Percentiles rank a stretch among this genome's conserved stretches.
Conservation (phyloP, 2,113 vertebrate species). For the Agapornis roseicollis region DNA sequence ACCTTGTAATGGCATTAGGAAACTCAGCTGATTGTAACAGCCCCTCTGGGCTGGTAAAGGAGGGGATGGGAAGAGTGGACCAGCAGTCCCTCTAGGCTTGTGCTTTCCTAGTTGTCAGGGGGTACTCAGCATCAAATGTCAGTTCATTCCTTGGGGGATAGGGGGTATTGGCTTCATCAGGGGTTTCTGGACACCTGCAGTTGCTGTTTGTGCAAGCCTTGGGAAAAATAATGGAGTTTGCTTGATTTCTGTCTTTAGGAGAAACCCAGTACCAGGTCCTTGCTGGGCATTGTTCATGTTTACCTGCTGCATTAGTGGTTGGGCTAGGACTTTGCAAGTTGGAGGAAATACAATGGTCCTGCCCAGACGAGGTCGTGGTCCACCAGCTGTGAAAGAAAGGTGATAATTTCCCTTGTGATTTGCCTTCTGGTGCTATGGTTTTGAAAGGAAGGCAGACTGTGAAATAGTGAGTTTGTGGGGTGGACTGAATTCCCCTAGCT, state of each 20-base stretch:
- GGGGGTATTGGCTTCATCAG: background rate
- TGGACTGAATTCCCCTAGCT: background rate
- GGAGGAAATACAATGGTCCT: background rate
- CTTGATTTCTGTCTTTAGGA: background rate
- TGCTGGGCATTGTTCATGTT: background rate
- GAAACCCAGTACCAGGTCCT: background rate
- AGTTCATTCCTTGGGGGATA: rapidly evolving
- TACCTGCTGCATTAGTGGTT: background rate
- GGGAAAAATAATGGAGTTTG: background rate
- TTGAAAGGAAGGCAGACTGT: background rate
- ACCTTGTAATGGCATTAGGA: background rate
- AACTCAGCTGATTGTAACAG: background rate
- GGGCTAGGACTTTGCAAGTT: background rate
- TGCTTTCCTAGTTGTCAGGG: background rate
- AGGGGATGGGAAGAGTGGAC: background rate
- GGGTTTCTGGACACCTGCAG: background rate
- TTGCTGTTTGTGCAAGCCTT: background rate
- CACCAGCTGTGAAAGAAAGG: background rate
- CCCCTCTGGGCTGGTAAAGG: background rate
- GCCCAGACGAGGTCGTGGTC: background rate
- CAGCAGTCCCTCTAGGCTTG: background rate
- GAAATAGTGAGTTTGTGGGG: background rate
- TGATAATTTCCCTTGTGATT: background rate
- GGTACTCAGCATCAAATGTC: background rate
- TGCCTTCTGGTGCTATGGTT: background rate